Evolutionary conservation across 2,888 invertebrate genomes (phyloP).

Genomic region (Acronicta psi): DNA sequence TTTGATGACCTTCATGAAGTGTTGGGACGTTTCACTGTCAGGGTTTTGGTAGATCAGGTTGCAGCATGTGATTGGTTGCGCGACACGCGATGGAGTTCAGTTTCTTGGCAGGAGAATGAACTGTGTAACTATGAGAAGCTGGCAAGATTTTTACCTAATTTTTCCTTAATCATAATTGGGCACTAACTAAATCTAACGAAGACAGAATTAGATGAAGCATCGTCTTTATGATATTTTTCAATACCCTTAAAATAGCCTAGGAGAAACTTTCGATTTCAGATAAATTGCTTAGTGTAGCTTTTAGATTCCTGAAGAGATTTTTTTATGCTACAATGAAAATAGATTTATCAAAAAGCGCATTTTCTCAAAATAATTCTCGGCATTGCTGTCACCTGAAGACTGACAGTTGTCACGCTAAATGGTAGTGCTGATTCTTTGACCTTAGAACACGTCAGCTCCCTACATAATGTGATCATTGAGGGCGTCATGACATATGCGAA

Average conservation of each 20-base stretch:
- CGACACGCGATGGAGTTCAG: constrained; percentile 21
- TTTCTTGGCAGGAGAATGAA: constrained; percentile 36
- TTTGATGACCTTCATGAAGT: constrained; percentile 18
- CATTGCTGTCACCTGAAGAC: not conserved
- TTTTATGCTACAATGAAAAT: no score
- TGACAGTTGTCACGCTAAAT: not conserved
- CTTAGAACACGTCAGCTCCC: not conserved
- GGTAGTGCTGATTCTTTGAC: constrained; percentile 1
- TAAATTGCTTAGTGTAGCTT: no score
- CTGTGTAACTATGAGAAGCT: not conserved
- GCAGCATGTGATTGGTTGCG: constrained; percentile 52
- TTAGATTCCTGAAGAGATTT: no score
- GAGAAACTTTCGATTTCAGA: no score
- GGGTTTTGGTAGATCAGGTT: constrained; percentile 65
- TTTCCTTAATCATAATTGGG: no score
- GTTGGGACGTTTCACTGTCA: constrained; percentile 73
- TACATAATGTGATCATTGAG: constrained; percentile 2
- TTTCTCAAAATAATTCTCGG: not conserved
- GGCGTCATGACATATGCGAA: constrained; percentile 18
- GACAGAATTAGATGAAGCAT: no score
- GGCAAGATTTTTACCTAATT: not conserved
- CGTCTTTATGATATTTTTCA: no score
- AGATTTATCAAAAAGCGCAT: not conserved
- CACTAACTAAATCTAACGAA: no score
- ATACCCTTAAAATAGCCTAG: no score